Base-by-base conservation (phyloP, 2,888 invertebrate species). In the Globia sparganii region DNA sequence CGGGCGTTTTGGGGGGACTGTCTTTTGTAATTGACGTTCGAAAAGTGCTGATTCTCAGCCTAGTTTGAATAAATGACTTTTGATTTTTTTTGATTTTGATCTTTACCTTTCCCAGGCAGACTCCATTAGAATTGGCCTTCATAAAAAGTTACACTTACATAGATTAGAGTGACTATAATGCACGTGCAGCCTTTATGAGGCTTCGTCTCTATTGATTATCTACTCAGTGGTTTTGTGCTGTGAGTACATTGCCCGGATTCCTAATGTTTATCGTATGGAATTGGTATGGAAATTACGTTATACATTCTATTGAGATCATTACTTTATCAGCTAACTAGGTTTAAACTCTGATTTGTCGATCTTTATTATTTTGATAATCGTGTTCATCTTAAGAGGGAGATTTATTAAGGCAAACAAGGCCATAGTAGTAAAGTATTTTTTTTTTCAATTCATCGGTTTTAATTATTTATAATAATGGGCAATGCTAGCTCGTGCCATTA, bases 291-390 rank as follows among this genome's bases (percentile, higher is more conserved):
- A 34, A 34, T 66, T 59, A 31, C 31, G 31, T 53, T n/a, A 77
- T 77, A 67, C 40, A 83, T 62, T 82, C 9, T 67, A 70, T 56
- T 40, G 4, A 66, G 31, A 49, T 15, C n/a, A 76, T 58, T 70
- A 56, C 56, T 67, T 77, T 18, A 58, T 40, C 18, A 4, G 18
- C 0, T 65, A 18, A 65, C 9, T n/a, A 4, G 9, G 2, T 80
- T 69, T n/a, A 46, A 9, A 49, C 3, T 31, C 0, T 28, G 1
- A 46, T n/a, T 61, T n/a, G 15, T 70, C 31, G 13, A 72, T 71
- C 31, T n/a, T 62, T 34, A 31, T 43, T 34, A 13, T 25, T 34
- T 40, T 67, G 6, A 37, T 53, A 4, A 72, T 66, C 0, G 18
- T 43, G 21, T 46, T 21, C 46, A 18, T 21, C 2, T 21, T 49